Conservation (phyloP, 2,888 invertebrate species). For the Liopterus haemorrhoidalis region DNA sequence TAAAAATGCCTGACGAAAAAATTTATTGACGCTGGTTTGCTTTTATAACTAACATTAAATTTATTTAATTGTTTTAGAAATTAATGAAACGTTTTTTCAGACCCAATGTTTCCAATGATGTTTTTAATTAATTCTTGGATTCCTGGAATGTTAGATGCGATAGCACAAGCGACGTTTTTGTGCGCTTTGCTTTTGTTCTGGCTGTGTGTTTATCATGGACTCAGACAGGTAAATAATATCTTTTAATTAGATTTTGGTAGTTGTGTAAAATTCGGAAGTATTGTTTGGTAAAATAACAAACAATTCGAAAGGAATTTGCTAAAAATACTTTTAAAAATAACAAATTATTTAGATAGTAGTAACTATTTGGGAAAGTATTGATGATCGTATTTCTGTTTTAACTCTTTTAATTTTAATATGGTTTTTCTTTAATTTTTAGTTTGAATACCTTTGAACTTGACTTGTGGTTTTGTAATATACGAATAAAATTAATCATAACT, state of each 20-base stretch:
- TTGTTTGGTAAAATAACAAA: too few species aligned
- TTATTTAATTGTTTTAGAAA: slow-evolving; percentile 3
- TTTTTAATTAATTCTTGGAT: slow-evolving; percentile 84
- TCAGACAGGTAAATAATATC: slow-evolving; percentile 75
- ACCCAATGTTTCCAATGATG: slow-evolving; percentile 88
- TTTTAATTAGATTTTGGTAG: too few species aligned
- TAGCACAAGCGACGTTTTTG: slow-evolving; percentile 85
- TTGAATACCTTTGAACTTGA: too few species aligned
- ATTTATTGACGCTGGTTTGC: too few species aligned
- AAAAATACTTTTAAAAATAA: too few species aligned
- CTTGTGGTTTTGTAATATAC: too few species aligned
- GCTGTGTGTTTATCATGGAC: slow-evolving; percentile 92
- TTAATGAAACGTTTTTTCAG: slow-evolving; percentile 50
- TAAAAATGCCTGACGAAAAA: too few species aligned
- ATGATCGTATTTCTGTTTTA: slow-evolving; percentile 3
- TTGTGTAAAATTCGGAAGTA: too few species aligned
- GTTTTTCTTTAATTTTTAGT: neutral
- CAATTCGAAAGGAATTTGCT: too few species aligned
- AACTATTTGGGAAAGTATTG: too few species aligned
- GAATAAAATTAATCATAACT: too few species aligned
- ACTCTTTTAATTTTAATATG: slow-evolving; percentile 10
- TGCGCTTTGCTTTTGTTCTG: slow-evolving; percentile 85
- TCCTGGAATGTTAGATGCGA: slow-evolving; percentile 85
- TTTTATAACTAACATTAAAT: neutral
- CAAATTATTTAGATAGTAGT: too few species aligned